Evolutionary conservation across 2,888 invertebrate genomes (phyloP).

Genomic region (Cerastoderma edule): DNA sequence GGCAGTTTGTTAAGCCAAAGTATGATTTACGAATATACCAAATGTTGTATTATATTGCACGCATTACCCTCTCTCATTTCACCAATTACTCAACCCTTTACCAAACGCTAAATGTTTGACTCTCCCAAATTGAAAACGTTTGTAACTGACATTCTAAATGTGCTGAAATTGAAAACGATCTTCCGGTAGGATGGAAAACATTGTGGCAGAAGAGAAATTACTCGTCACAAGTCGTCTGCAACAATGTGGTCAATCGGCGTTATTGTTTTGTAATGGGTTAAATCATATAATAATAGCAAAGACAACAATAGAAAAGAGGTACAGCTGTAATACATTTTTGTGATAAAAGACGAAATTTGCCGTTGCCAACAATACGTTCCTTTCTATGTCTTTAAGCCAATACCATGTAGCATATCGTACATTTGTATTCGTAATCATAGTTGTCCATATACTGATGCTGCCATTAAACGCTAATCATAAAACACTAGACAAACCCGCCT

Average conservation of each 20-base stretch:
- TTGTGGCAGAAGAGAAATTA: slow-evolving; percentile 8
- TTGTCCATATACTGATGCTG: too few relatives aligned
- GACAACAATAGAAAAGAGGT: neutral
- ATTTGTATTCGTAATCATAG: too few relatives aligned
- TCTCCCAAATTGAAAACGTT: neutral
- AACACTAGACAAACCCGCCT: too few relatives aligned
- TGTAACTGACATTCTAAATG: neutral
- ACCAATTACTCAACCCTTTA: neutral
- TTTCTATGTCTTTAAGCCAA: neutral
- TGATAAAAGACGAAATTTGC: neutral
- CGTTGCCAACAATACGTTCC: neutral
- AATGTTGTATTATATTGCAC: too few relatives aligned
- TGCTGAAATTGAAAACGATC: neutral
- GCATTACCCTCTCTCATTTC: neutral
- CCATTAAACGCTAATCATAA: too few relatives aligned
- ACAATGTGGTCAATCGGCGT: neutral
- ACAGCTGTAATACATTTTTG: neutral
- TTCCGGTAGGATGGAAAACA: slow-evolving; percentile 2
- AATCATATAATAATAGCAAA: neutral
- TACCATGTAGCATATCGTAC: too few relatives aligned
- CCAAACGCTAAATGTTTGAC: neutral
- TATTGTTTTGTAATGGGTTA: neutral
- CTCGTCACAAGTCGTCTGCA: neutral
- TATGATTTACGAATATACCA: too few relatives aligned
- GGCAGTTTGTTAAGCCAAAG: too few relatives aligned